Evolutionary conservation across 2,888 invertebrate genomes (phyloP), one percentile per base, ranked within the genome.

Genomic region (Eilema depressum): DNA sequence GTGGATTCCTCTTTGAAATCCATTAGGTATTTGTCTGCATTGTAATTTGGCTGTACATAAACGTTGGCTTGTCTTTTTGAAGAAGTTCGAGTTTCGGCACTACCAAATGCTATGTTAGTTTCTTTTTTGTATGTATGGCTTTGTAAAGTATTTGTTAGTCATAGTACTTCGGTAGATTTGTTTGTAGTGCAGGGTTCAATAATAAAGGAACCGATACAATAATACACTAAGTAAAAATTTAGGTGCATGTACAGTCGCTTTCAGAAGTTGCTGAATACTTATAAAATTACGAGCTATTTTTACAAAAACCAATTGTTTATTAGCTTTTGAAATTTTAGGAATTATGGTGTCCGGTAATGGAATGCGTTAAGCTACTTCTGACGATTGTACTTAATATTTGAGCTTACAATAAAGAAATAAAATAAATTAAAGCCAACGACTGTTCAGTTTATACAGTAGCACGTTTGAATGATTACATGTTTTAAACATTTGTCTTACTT

Each of bases 361-460:
- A 37, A 37, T 37, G 37, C 17, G 17, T 41, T 41, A 17, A 53
- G 53, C n/a, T n/a, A n/a, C 53, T 53, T 53, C n/a, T 53, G 53
- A n/a, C 1, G 53, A n/a, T n/a, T 53, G n/a, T 53, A 53, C 53
- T 53, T n/a, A 53, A 28, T 59, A 26, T 59, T 23, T 26, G 14
- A 26, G 25, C 7, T 26, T 25, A 23, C 56, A 57, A 23, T 3
- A 26, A 17, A 59, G 53, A 68, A 33, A 61, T 47, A 68, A 33
- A 68, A 64, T 41, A 68, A 33, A 72, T 63, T 69, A 30, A 69
- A 70, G 76, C 70, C 63, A 56, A 71, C 74, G 61, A 83, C 86
- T 89, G 88, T 84, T 89, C 89, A 90, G 84, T 90, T 88, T 77
- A 88, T 86, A 89, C 90, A 89, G 89, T 89, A 89, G 85, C 83